These are phyloP conservation scores for Tragelaphus buxtoni DNA, from an alignment of 2,113 vertebrate species.

Conservation along the genomic window DNA sequence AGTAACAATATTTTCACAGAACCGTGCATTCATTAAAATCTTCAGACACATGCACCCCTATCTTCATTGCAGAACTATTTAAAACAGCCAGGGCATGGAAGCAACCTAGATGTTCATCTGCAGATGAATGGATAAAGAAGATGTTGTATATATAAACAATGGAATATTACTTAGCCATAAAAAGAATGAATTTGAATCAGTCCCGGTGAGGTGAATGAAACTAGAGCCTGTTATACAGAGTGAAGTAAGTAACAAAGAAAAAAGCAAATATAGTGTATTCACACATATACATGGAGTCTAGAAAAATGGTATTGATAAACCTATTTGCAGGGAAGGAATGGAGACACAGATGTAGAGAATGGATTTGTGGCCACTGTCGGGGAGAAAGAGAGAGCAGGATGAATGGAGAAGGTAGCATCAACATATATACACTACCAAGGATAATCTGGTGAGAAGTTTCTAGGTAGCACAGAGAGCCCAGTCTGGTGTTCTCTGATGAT, in stretches of 20 bases:
- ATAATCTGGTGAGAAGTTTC: not conserved
- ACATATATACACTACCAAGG: not conserved
- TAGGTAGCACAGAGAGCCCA: not conserved
- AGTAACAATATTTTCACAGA: not conserved
- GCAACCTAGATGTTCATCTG: not conserved
- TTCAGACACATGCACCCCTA: not conserved
- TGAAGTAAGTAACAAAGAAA: not conserved
- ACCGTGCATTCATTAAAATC: not conserved
- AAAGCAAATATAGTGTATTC: not conserved
- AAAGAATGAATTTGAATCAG: not conserved
- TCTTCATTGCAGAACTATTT: not conserved
- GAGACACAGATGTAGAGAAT: not conserved
- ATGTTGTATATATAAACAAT: not conserved
- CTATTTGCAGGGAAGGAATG: not conserved
- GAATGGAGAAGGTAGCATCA: not conserved
- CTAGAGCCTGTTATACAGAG: not conserved
- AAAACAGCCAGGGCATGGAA: not conserved
- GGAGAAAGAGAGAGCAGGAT: not conserved
- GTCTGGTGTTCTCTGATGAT: not conserved
- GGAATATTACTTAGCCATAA: not conserved
- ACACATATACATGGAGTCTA: not conserved
- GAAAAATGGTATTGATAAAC: not conserved
- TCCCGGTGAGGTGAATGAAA: not conserved
- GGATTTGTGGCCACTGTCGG: not conserved
- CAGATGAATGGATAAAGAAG: not conserved